These are phyloP conservation scores for Puntigrus tetrazona DNA, from an alignment of 2,113 vertebrate genomes.

Conservation along the genomic window DNA sequence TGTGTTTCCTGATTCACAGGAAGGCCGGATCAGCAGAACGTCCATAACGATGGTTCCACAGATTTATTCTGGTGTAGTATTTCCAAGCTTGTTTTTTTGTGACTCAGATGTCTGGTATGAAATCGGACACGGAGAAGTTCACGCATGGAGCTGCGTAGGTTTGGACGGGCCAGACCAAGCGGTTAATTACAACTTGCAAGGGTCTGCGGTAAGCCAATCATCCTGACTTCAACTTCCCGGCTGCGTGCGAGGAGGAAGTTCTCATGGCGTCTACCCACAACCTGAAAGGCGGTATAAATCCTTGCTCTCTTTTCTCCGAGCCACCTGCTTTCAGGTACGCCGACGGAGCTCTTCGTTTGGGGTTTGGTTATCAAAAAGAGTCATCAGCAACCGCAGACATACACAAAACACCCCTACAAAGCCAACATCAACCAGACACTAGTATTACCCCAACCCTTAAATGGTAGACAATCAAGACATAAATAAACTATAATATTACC, in stretches of 20 bases:
- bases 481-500: conserved; percentile 68
- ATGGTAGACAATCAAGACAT: conserved; percentile 58
- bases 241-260: neutral
- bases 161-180: neutral
- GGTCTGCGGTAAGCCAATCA: neutral
- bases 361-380: conserved; percentile 39
- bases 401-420: conserved; percentile 49
- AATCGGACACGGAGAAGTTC: neutral
- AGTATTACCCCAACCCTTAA: conserved; percentile 44
- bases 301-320: conserved; percentile 32
- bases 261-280: neutral
- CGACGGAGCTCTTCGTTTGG: neutral
- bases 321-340: conserved; percentile 45
- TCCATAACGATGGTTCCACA: conserved; percentile 69
- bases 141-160: neutral
- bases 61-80: conserved; percentile 51
- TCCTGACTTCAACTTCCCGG: neutral
- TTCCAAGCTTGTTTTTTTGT: conserved; percentile 41
- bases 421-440: conserved; percentile 59
- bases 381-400: conserved; percentile 40
- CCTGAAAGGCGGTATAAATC: conserved; percentile 9
- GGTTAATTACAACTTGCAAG: conserved; percentile 12
- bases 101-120: neutral
- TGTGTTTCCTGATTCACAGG: conserved; percentile 75
- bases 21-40: conserved; percentile 72